A percentile compares a stretch with the other conserved stretches of the same genome.
phyloP scores from a whole-genome alignment of 2,888 invertebrate genomes.

The Cheilosia vulpina region DNA sequence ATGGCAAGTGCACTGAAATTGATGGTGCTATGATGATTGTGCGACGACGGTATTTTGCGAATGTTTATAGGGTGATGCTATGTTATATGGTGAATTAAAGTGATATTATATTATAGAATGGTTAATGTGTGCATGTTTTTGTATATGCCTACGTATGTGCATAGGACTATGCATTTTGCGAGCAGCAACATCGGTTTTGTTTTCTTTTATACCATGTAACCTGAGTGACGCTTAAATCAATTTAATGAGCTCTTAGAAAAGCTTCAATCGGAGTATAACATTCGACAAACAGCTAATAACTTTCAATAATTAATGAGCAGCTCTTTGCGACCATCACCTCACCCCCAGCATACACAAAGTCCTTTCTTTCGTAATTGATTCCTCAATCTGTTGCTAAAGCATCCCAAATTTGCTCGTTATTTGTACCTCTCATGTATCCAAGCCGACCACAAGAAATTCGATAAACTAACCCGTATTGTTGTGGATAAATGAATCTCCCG shows the following conservation, averaged over 20 bases:
- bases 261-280: not conserved
- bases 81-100: too few species aligned
- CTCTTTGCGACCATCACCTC: not conserved
- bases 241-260: not conserved
- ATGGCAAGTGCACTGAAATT: too few species aligned
- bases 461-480: conserved; percentile 4
- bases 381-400: conserved; percentile 9
- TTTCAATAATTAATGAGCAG: conserved; percentile 33
- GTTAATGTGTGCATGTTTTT: too few species aligned
- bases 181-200: too few species aligned
- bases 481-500: conserved; percentile 48
- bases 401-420: conserved; percentile 7
- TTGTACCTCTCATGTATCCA: not conserved
- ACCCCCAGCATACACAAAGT: not conserved
- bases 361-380: conserved; percentile 45
- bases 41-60: too few species aligned
- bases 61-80: too few species aligned
- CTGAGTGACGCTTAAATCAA: not conserved
- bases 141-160: too few species aligned
- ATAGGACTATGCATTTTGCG: too few species aligned
- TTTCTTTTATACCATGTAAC: too few species aligned
- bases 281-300: conserved; percentile 44
- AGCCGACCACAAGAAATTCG: not conserved
- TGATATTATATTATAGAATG: too few species aligned
- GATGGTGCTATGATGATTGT: too few species aligned